Base-by-base conservation (phyloP, 2,797 vertebrate genomes). In the Xerus rutilus region DNA sequence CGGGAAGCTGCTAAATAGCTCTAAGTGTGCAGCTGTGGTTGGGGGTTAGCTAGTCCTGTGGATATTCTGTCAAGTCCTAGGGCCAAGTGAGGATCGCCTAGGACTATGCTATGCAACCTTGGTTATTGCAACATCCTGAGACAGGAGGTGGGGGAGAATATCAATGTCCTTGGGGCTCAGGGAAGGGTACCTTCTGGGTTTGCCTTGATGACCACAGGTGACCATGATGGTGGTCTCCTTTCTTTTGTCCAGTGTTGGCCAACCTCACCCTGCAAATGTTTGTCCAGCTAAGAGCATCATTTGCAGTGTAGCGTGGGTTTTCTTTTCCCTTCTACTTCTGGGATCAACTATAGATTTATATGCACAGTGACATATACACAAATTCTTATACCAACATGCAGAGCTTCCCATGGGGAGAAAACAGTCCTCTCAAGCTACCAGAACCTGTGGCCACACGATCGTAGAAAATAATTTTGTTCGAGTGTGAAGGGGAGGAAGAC, bases 331-430 rank as follows among this genome's bases (percentile, higher is more conserved):
- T 0, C 62, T 39, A 62, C 3, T 18, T 96, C 85, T 69, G 83
- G 78, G 83, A 95, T 87, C 69, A 65, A 69, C 62, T 89, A n/a
- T 70, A 43, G 85, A 67, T 94, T 73, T 96, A 57, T n/a, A 79
- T 30, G n/a, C 30, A 86, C 0, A 76, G 23, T 9, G 32, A 59
- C 18, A 25, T 30, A 70, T 4, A 78, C 9, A 88, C 49, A 69
- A 18, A 59, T 74, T 94, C 65, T 20, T 35, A 89, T 15, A 77
- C 25, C 28, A 78, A 45, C 65, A 77, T 43, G 30, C 64, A 28
- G 32, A 93, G 74, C 49, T 91, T 89, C 83, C 64, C 54, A 11
- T 7, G 28, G 62, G 62, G 76, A 65, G 49, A 54, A n/a, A 23
- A 54, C 73, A 25, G 57, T 64, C 93, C 76, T 74, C 62, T 77